These are phyloP conservation scores for Xerus inauris DNA, from an alignment of 2,113 vertebrate species.

Conservation along the genomic window DNA sequence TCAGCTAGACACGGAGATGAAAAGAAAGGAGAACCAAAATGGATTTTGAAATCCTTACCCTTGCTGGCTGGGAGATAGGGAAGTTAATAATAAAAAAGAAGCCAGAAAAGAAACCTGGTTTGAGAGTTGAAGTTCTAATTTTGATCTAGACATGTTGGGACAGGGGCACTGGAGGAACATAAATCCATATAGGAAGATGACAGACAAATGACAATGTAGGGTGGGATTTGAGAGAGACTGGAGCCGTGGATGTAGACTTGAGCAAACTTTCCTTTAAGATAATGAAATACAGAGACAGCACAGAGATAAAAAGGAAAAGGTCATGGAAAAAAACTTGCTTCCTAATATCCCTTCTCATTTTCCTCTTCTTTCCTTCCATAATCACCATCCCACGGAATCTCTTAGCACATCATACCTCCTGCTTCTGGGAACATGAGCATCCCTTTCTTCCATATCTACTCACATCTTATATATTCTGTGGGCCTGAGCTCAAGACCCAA, in stretches of 20 bases:
- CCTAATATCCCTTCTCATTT: not conserved
- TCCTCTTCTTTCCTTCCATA: not conserved
- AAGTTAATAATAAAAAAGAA: not conserved
- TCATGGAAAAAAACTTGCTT: not conserved
- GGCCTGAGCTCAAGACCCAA: not conserved
- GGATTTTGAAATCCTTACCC: not conserved
- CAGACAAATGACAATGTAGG: not conserved
- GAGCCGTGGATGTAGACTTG: not conserved
- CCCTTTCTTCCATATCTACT: not conserved
- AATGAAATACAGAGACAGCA: not conserved
- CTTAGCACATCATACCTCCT: not conserved
- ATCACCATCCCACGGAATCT: not conserved
- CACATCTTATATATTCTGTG: not conserved
- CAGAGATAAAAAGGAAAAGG: not conserved
- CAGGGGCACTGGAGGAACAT: not conserved
- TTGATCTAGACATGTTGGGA: not conserved
- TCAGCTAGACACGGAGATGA: not conserved
- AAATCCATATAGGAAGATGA: not conserved
- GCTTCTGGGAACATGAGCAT: not conserved
- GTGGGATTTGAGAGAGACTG: not conserved
- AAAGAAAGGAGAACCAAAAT: not conserved
- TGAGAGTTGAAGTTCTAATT: not conserved
- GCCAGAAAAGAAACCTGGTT: not conserved
- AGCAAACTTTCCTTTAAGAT: not conserved
- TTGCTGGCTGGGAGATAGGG: not conserved